phyloP scores from a whole-genome alignment of 2,113 vertebrate genomes.

The Machaerirhynchus nigripectus region DNA sequence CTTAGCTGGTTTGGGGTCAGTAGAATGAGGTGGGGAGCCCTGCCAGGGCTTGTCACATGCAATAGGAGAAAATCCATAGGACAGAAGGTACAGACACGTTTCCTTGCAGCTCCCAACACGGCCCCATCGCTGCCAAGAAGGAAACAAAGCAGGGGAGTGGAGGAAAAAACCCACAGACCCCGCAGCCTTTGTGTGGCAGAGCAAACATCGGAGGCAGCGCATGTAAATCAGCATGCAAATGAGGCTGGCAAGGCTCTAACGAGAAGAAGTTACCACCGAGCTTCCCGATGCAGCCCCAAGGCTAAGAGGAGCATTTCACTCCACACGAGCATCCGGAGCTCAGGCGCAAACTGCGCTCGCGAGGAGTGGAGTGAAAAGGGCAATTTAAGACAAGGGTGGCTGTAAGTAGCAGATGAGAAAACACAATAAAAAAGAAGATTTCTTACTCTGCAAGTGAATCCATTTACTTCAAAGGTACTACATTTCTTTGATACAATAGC shows the following conservation, averaged over 20 bases:
- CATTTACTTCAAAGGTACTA: slow-evolving; percentile 39
- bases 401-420: background rate
- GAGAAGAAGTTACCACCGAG: slow-evolving; percentile 2
- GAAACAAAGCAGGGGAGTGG: background rate
- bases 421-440: slow-evolving; percentile 1
- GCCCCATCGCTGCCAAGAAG: background rate
- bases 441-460: slow-evolving; percentile 1
- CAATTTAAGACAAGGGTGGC: slow-evolving; percentile 16
- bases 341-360: background rate
- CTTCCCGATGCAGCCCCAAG: background rate
- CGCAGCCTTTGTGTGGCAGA: background rate
- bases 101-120: background rate
- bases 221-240: slow-evolving; percentile 44
- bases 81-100: background rate
- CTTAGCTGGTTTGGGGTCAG: background rate
- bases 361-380: background rate
- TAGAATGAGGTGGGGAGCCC: background rate
- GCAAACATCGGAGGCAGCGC: background rate
- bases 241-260: background rate
- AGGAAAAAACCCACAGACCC: background rate
- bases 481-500: background rate
- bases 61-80: background rate
- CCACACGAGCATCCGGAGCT: background rate
- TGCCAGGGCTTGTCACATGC: background rate
- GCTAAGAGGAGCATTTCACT: slow-evolving; percentile 14